A percentile compares a stretch with the other conserved stretches of the same genome.
Evolutionary conservation across 2,888 invertebrate genomes (phyloP).

Genomic region (Polydrusus tereticollis): DNA sequence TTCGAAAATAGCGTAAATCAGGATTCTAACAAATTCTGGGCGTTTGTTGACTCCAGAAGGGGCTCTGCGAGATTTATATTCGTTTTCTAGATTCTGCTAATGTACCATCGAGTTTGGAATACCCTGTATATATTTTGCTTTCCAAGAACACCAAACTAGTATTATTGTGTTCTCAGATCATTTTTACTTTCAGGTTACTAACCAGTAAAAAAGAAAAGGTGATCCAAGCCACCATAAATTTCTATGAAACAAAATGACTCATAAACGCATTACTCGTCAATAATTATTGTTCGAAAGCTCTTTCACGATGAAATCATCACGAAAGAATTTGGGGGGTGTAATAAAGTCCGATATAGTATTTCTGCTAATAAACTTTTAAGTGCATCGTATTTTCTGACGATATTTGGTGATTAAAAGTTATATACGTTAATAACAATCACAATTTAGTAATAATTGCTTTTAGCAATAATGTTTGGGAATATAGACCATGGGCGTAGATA

Average conservation of each 20-base stretch:
- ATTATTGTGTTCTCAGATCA: too few species aligned
- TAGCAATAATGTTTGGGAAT: too few species aligned
- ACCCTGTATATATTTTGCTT: too few species aligned
- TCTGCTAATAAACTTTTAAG: constrained; percentile 19
- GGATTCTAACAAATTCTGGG: too few species aligned
- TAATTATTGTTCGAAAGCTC: constrained; percentile 19
- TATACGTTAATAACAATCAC: background rate
- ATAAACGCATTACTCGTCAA: background rate
- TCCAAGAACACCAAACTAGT: too few species aligned
- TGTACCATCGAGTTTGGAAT: too few species aligned
- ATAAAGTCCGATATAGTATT: constrained; percentile 11
- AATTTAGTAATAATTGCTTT: background rate
- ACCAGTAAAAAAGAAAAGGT: background rate
- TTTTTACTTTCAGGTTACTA: background rate
- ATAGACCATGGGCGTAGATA: too few species aligned
- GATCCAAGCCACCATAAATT: background rate
- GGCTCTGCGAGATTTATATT: too few species aligned
- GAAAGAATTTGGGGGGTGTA: constrained; percentile 23
- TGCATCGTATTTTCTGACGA: background rate
- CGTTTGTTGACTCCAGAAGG: too few species aligned
- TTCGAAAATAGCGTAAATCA: too few species aligned
- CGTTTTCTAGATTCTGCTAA: too few species aligned
- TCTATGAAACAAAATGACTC: constrained; percentile 6
- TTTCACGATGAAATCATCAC: constrained; percentile 4
- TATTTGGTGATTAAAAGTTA: constrained; percentile 4